Conservation (phyloP, 2,888 invertebrate species). For the Philonicus albiceps region DNA sequence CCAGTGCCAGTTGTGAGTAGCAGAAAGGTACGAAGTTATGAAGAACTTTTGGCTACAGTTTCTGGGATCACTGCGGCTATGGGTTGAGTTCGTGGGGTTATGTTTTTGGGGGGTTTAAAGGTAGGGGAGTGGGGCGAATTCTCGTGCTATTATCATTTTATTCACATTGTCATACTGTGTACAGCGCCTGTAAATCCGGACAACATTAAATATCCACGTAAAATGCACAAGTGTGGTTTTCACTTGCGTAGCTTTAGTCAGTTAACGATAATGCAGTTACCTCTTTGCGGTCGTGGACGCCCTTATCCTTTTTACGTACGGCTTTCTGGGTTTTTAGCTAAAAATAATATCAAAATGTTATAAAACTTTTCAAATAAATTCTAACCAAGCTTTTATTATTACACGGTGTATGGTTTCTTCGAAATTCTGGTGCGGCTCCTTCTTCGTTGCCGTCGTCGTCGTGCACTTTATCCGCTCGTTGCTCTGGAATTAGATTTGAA, state of each 20-base stretch:
- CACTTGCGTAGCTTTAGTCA: slow-evolving; percentile 28
- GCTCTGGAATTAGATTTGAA: slow-evolving; percentile 53
- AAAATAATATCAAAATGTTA: slow-evolving; percentile 10
- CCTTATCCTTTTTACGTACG: slow-evolving; percentile 59
- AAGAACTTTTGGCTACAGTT: slow-evolving; percentile 36
- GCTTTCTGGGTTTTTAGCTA: slow-evolving; percentile 63
- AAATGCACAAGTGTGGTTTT: slow-evolving; percentile 21
- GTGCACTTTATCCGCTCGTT: slow-evolving; percentile 60
- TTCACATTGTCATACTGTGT: slow-evolving; percentile 49
- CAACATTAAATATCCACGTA: slow-evolving; percentile 21
- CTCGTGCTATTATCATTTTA: slow-evolving; percentile 44
- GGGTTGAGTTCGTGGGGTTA: not conserved
- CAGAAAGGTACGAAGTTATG: slow-evolving; percentile 32
- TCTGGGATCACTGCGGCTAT: not conserved
- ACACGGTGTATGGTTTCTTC: slow-evolving; percentile 63
- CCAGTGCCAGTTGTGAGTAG: slow-evolving; percentile 34
- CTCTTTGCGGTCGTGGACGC: slow-evolving; percentile 54
- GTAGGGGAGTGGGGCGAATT: slow-evolving; percentile 5
- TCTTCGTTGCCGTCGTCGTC: slow-evolving; percentile 58
- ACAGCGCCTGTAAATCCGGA: slow-evolving; percentile 46
- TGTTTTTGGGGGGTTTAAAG: not conserved
- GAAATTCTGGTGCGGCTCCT: slow-evolving; percentile 62
- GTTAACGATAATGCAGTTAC: slow-evolving; percentile 43
- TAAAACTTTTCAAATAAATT: slow-evolving; percentile 24
- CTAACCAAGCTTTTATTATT: slow-evolving; percentile 51